A percentile compares a stretch with the other conserved stretches of the same genome.
phyloP scores from a whole-genome alignment of 2,888 invertebrate genomes.

The Odontomyia ornata region DNA sequence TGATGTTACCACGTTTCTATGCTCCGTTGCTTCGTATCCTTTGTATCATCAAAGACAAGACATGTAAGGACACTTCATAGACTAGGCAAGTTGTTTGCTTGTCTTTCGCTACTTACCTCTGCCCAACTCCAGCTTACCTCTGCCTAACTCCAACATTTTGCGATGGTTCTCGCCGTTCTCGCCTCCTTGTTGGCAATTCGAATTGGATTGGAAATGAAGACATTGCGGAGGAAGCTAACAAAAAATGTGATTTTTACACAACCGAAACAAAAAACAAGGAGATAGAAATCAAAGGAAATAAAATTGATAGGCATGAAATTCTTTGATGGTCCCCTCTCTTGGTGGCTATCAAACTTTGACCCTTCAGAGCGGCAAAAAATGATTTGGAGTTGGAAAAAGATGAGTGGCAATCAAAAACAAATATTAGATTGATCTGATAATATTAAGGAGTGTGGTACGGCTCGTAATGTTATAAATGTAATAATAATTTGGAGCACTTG shows the following conservation, averaged over 20 bases:
- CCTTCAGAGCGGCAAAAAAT: slow-evolving; percentile 13
- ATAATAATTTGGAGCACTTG: slow-evolving; percentile 22
- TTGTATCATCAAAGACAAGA: background rate
- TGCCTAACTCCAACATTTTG: background rate
- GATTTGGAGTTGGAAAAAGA: background rate
- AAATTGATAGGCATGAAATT: slow-evolving; percentile 49
- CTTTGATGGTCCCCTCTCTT: slow-evolving; percentile 20
- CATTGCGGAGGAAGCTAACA: slow-evolving; percentile 13
- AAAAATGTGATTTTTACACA: slow-evolving; percentile 16
- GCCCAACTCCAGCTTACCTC: no score
- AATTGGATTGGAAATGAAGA: slow-evolving; percentile 45
- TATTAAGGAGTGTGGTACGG: background rate
- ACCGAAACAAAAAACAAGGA: slow-evolving; percentile 30
- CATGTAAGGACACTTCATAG: no score
- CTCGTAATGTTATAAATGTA: slow-evolving; percentile 11
- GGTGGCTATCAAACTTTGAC: slow-evolving; percentile 33
- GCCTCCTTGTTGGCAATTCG: background rate
- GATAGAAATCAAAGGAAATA: slow-evolving; percentile 47
- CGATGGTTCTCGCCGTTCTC: background rate
- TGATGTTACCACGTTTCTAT: slow-evolving; percentile 4
- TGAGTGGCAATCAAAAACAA: slow-evolving; percentile 19
- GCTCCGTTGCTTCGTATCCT: background rate
- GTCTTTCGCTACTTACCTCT: no score
- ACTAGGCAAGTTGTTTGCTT: no score
- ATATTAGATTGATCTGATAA: background rate